phyloP scores from a whole-genome alignment of 2,113 vertebrate genomes.

The Lampris megalopsis region DNA sequence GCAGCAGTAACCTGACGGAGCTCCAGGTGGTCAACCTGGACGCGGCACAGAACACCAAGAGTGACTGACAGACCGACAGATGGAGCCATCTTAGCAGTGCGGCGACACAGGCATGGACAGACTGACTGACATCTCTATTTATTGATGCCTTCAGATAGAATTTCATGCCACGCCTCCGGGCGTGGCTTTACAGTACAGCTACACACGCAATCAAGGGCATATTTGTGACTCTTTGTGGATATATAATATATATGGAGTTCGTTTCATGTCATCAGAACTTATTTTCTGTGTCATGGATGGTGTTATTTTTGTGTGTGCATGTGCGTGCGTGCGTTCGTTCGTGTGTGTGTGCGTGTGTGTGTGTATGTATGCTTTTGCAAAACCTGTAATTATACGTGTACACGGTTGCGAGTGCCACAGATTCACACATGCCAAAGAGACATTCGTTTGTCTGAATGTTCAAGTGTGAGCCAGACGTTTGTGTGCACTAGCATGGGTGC shows the following conservation, averaged over 20 bases:
- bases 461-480: slow-evolving; percentile 59
- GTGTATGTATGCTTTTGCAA: slow-evolving; percentile 42
- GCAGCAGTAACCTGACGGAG: slow-evolving; percentile 96
- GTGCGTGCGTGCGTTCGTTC: slow-evolving; percentile 40
- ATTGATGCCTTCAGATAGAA: slow-evolving; percentile 94
- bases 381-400: slow-evolving; percentile 58
- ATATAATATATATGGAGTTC: slow-evolving; percentile 52
- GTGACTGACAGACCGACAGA: slow-evolving; percentile 85
- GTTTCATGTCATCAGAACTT: slow-evolving; percentile 58
- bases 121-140: slow-evolving; percentile 92
- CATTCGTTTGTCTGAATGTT: slow-evolving; percentile 73
- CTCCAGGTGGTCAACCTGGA: slow-evolving; percentile 97
- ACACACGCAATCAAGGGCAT: slow-evolving; percentile 61
- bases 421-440: slow-evolving; percentile 85
- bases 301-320: slow-evolving; percentile 65
- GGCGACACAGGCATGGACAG: slow-evolving; percentile 25
- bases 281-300: slow-evolving; percentile 69
- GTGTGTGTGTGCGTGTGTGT: slow-evolving; percentile 52
- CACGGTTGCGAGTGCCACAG: slow-evolving; percentile 68
- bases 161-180: slow-evolving; percentile 65
- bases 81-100: slow-evolving; percentile 53
- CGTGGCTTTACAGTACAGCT: slow-evolving; percentile 61
- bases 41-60: slow-evolving; percentile 89
- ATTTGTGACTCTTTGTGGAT: slow-evolving; percentile 57
- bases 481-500: slow-evolving; percentile 37